Evolutionary conservation across 2,888 invertebrate species (phyloP).

Genomic region (Lasius platythorax): DNA sequence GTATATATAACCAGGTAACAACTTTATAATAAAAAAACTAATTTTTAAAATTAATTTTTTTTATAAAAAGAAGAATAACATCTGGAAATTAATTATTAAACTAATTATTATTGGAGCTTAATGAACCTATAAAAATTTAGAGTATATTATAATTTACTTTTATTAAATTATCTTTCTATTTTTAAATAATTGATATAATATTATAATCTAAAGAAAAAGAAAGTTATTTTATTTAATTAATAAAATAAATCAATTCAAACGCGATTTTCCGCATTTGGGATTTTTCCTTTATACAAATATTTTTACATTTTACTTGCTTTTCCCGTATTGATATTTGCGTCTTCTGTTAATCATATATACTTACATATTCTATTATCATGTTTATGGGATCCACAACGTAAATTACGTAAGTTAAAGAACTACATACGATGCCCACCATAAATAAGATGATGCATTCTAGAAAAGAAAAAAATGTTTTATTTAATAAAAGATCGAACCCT

Average conservation of each 20-base stretch:
- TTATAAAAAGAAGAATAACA: too few species aligned
- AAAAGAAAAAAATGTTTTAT: constrained; percentile 67
- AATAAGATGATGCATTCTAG: constrained; percentile 84
- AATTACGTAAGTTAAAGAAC: constrained; percentile 80
- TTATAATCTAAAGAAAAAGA: background rate
- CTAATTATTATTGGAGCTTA: too few species aligned
- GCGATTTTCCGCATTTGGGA: background rate
- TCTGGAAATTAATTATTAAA: too few species aligned
- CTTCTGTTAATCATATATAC: constrained; percentile 65
- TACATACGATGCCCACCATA: constrained; percentile 81
- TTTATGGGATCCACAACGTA: constrained; percentile 83
- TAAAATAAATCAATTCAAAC: background rate
- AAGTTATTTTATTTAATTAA: background rate
- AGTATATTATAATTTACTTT: too few species aligned
- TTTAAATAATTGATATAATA: background rate
- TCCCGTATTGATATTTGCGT: background rate
- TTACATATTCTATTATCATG: constrained; percentile 81
- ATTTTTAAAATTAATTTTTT: too few species aligned
- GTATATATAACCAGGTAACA: too few species aligned
- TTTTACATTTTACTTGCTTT: background rate
- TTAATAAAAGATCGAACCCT: background rate
- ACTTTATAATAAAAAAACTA: too few species aligned
- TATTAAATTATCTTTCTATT: background rate
- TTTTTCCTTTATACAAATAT: background rate
- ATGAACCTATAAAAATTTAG: too few species aligned